Evolutionary conservation across 2,797 vertebrate genomes (phyloP).

Genomic region (Gymnocypris eckloni): DNA sequence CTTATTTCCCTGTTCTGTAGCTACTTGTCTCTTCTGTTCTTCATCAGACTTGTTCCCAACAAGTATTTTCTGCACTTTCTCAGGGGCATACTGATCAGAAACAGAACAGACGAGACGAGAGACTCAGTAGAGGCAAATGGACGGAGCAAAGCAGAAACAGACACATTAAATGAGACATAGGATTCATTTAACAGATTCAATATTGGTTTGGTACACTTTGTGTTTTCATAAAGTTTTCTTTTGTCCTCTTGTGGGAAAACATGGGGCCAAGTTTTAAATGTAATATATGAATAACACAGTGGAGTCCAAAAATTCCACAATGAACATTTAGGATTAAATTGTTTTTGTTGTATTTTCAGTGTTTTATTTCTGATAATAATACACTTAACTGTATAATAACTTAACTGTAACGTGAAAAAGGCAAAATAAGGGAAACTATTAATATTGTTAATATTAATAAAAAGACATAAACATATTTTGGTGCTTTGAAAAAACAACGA

Average conservation of each 20-base stretch:
- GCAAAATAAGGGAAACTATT: too few relatives aligned
- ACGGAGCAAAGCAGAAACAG: background rate
- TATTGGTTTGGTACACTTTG: too few relatives aligned
- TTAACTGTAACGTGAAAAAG: background rate
- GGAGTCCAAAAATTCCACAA: background rate
- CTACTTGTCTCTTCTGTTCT: slow-evolving; percentile 94
- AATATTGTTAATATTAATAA: too few relatives aligned
- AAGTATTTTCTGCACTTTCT: slow-evolving; percentile 94
- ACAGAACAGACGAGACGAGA: slow-evolving; percentile 5
- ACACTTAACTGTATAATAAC: background rate
- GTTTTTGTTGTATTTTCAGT: background rate
- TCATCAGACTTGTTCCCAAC: slow-evolving; percentile 96
- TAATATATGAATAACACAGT: background rate
- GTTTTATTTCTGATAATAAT: slow-evolving; percentile 2
- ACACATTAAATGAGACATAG: background rate
- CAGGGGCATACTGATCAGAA: slow-evolving; percentile 87
- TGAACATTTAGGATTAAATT: background rate
- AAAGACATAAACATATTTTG: background rate
- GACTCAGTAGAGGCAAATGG: background rate
- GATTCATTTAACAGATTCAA: background rate
- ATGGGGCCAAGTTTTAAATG: background rate
- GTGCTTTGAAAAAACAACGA: slow-evolving; percentile 42
- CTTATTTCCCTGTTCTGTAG: slow-evolving; percentile 92
- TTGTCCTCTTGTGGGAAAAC: background rate
- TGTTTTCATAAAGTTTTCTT: background rate